Percentiles rank a stretch among this genome's conserved stretches.
phyloP scores from a whole-genome alignment of 2,888 invertebrate genomes.

The Caenorhabditis sp. region DNA sequence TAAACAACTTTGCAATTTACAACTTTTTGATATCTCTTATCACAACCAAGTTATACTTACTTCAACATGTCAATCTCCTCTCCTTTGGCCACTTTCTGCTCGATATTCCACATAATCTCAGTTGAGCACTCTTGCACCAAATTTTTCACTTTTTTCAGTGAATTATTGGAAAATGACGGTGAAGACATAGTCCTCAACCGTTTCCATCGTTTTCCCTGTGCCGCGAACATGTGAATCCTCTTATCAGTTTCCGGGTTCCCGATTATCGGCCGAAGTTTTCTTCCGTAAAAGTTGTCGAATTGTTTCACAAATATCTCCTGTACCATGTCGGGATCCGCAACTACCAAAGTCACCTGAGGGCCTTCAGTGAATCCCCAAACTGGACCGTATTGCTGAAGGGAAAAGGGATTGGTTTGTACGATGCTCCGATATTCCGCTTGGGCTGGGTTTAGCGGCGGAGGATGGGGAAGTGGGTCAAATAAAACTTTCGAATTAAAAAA shows the following conservation, averaged over 20 bases:
- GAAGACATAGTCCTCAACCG: conserved; percentile 85
- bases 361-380: conserved; percentile 73
- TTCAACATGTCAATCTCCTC: conserved; percentile 84
- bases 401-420: neutral
- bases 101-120: conserved; percentile 83
- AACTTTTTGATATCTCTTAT: too few relatives aligned
- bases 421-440: too few relatives aligned
- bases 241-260: conserved; percentile 71
- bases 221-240: conserved; percentile 83
- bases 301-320: conserved; percentile 84
- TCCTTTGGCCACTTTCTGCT: conserved; percentile 76
- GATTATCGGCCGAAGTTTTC: conserved; percentile 78
- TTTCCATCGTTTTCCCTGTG: conserved; percentile 85
- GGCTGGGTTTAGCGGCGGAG: too few relatives aligned
- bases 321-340: conserved; percentile 83
- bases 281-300: conserved; percentile 84
- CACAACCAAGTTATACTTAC: conserved; percentile 67
- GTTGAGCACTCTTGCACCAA: too few relatives aligned
- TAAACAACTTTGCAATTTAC: too few relatives aligned
- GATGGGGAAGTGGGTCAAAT: too few relatives aligned
- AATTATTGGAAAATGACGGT: conserved; percentile 85
- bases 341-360: conserved; percentile 80
- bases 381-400: conserved; percentile 60
- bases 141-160: conserved; percentile 84
- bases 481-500: too few relatives aligned